Percentiles rank a stretch among this genome's conserved stretches.
Evolutionary conservation across 30 jellyfish, hydroid and myxozoan species (phyloP).

Genomic region (Pseudorhiza aurosa): DNA sequence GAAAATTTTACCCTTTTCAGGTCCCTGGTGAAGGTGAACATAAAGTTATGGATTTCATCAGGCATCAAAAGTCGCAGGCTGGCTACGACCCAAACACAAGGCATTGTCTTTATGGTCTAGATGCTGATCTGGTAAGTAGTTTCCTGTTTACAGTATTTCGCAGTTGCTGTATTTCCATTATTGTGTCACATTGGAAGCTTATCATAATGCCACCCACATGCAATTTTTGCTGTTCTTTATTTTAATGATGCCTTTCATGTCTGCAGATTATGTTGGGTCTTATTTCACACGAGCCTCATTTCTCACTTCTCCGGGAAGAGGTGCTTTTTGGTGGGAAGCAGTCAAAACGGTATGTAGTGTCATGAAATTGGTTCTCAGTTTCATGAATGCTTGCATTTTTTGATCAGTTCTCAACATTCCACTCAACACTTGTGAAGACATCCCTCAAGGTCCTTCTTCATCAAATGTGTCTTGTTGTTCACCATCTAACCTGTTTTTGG

Average conservation of each 20-base stretch:
- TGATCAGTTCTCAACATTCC: too few relatives aligned
- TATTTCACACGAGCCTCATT: constrained; percentile 92
- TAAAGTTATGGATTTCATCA: constrained; percentile 97
- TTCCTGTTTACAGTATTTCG: not conserved
- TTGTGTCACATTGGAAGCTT: not conserved
- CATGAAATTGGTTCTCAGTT: too few relatives aligned
- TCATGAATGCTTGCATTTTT: too few relatives aligned
- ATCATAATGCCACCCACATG: too few relatives aligned
- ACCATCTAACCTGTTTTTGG: too few relatives aligned
- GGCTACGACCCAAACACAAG: constrained; percentile 92
- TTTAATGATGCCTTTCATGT: not conserved
- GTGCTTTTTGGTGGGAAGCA: constrained; percentile 95
- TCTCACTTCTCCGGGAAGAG: constrained; percentile 94
- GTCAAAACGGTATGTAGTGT: constrained; percentile 58
- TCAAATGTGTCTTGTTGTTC: too few relatives aligned
- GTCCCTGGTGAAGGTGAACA: constrained; percentile 99
- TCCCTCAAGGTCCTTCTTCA: too few relatives aligned
- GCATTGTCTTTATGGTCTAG: constrained; percentile 97
- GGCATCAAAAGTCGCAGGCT: constrained; percentile 77
- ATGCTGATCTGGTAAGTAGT: constrained; percentile 96
- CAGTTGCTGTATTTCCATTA: not conserved
- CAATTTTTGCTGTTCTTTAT: not conserved
- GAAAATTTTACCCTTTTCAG: constrained; percentile 37
- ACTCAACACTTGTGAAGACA: too few relatives aligned
- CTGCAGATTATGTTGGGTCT: constrained; percentile 88